A percentile compares a stretch with the other conserved stretches of the same genome.
phyloP scores from a whole-genome alignment of 2,113 vertebrate genomes.

The Pogona vitticeps region DNA sequence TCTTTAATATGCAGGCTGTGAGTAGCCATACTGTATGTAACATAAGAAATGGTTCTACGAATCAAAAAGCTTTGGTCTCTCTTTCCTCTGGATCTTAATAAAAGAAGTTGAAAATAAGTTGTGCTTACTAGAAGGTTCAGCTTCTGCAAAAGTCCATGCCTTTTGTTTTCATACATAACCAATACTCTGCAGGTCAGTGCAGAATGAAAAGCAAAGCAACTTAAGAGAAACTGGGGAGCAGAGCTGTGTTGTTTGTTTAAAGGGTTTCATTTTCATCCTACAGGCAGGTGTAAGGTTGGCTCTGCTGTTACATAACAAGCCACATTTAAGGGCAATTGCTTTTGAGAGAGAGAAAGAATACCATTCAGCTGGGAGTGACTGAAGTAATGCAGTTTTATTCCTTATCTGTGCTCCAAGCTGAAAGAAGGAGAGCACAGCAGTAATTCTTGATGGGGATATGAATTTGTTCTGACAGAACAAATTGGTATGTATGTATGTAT shows the following conservation, averaged over 20 bases:
- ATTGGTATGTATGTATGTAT: constrained; percentile 35
- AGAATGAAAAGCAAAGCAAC: constrained; percentile 32
- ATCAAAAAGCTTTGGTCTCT: background rate
- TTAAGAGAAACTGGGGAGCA: background rate
- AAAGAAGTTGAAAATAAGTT: background rate
- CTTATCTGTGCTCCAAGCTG: constrained; percentile 52
- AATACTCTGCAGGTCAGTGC: constrained; percentile 29
- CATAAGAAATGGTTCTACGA: background rate
- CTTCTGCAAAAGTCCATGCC: constrained; percentile 8
- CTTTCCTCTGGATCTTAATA: constrained; percentile 19
- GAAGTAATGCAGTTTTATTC: constrained; percentile 55
- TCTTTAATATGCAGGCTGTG: background rate
- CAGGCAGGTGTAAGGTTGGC: constrained; percentile 48
- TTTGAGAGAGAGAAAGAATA: constrained; percentile 45
- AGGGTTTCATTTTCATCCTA: constrained; percentile 52
- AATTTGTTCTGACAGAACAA: constrained; percentile 73
- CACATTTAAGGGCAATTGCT: constrained; percentile 65
- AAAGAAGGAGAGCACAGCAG: constrained; percentile 61
- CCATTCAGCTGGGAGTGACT: constrained; percentile 61
- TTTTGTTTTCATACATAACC: constrained; percentile 12
- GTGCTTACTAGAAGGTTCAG: constrained; percentile 19
- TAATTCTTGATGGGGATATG: constrained; percentile 68
- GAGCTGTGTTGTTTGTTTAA: constrained; percentile 52
- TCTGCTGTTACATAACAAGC: constrained; percentile 61
- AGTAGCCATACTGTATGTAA: background rate